Evolutionary conservation across 2,797 vertebrate species (phyloP).

Genomic region (Botia almorhae): DNA sequence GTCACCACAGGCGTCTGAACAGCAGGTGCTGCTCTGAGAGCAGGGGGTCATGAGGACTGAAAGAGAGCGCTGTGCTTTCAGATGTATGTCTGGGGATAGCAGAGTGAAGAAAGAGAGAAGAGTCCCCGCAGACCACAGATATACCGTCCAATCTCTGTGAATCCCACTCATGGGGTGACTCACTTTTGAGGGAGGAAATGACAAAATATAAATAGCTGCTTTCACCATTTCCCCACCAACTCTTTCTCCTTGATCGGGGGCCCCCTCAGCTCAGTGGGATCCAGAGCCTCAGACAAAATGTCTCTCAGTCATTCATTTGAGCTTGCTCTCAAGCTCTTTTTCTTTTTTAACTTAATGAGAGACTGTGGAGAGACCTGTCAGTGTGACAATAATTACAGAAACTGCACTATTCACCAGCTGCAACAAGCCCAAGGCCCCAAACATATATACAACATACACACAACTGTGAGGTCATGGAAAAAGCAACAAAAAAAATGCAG

Average conservation of each 20-base stretch:
- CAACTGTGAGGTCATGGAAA: slow-evolving; percentile 39
- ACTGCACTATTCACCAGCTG: slow-evolving; percentile 68
- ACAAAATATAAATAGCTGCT: slow-evolving; percentile 46
- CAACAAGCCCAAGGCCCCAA: slow-evolving; percentile 50
- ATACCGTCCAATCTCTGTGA: slow-evolving; percentile 35
- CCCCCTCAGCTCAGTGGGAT: slow-evolving; percentile 55
- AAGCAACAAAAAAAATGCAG: background rate
- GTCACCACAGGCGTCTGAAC: slow-evolving; percentile 54
- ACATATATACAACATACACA: slow-evolving; percentile 20
- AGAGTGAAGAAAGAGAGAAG: background rate
- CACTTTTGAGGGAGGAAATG: slow-evolving; percentile 48
- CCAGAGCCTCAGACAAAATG: slow-evolving; percentile 63
- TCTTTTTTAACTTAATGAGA: slow-evolving; percentile 66
- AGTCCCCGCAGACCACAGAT: background rate
- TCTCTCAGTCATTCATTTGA: slow-evolving; percentile 44
- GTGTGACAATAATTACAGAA: slow-evolving; percentile 74
- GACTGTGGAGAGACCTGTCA: slow-evolving; percentile 71
- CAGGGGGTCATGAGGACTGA: slow-evolving; percentile 16
- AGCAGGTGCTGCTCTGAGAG: slow-evolving; percentile 31
- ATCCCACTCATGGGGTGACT: slow-evolving; percentile 44
- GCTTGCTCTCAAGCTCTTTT: slow-evolving; percentile 46
- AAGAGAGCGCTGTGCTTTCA: slow-evolving; percentile 23
- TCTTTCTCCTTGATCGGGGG: slow-evolving; percentile 43
- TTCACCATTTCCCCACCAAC: slow-evolving; percentile 38
- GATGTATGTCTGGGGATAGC: slow-evolving; percentile 13